Conservation (phyloP, 2,797 vertebrate genomes). For the Poecile montanus region DNA sequence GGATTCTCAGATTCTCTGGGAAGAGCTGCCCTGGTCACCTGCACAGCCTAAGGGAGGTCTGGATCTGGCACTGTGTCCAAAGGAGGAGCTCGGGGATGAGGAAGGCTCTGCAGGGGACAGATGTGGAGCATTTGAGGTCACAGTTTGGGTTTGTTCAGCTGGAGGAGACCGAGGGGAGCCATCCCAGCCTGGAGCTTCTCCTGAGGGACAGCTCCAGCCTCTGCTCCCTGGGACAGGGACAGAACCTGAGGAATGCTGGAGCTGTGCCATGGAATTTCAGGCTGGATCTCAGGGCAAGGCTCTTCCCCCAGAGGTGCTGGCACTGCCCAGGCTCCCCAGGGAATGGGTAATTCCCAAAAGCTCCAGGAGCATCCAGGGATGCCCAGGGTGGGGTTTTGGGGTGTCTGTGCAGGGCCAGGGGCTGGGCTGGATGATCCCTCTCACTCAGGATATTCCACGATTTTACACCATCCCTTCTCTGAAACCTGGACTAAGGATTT, state of each 20-base stretch:
- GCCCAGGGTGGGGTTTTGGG: neutral
- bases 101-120: neutral
- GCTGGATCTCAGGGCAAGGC: fast-evolving
- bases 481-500: neutral
- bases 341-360: fast-evolving
- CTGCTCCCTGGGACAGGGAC: neutral
- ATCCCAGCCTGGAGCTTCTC: neutral
- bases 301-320: neutral
- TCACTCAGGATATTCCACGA: neutral
- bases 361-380: neutral
- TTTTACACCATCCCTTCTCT: neutral
- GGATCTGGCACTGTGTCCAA: fast-evolving
- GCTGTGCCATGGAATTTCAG: neutral
- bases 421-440: neutral
- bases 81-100: neutral
- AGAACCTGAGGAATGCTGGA: neutral
- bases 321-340: neutral
- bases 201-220: fast-evolving
- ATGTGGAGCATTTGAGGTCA: neutral
- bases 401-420: neutral
- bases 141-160: neutral
- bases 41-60: fast-evolving
- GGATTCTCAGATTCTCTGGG: neutral
- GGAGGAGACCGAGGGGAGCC: neutral
- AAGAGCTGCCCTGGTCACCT: fast-evolving